A percentile compares a stretch with the other conserved stretches of the same genome.
Conservation (phyloP, 1,140 invertebrate genomes). For the Tachypleus tridentatus region DNA sequence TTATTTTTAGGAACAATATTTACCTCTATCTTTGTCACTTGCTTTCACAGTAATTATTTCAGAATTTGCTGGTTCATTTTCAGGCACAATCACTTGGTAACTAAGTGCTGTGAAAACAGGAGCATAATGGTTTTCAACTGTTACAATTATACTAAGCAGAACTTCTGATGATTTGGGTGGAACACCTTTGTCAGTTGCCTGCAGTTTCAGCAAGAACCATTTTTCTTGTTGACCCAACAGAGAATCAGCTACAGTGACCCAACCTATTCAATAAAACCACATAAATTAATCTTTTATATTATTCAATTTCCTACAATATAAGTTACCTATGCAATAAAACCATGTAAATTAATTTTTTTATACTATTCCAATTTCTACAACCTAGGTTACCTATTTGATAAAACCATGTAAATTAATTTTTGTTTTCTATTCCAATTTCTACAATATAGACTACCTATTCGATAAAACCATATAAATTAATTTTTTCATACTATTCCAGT, state of each 20-base stretch:
- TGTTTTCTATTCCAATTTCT: too few species aligned
- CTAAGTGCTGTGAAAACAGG: slow-evolving; percentile 71
- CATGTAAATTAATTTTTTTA: too few species aligned
- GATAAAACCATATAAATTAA: too few species aligned
- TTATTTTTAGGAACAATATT: neutral
- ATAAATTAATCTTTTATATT: too few species aligned
- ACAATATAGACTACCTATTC: too few species aligned
- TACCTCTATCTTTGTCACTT: slow-evolving; percentile 59
- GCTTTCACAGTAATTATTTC: slow-evolving; percentile 73
- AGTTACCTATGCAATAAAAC: too few species aligned
- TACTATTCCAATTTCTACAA: too few species aligned
- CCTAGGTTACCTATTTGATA: too few species aligned
- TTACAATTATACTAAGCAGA: slow-evolving; percentile 58
- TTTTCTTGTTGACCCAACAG: slow-evolving; percentile 40
- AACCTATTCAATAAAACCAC: slow-evolving; percentile 31
- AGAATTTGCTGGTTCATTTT: slow-evolving; percentile 74
- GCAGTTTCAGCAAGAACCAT: slow-evolving; percentile 51
- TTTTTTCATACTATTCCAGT: too few species aligned
- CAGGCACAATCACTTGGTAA: slow-evolving; percentile 79
- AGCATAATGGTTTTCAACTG: slow-evolving; percentile 64
- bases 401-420: too few species aligned
- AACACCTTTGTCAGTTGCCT: slow-evolving; percentile 66
- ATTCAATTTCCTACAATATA: too few species aligned
- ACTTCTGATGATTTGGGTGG: slow-evolving; percentile 67
- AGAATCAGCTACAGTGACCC: slow-evolving; percentile 55